Evolutionary conservation across 92 coral and sea anemone genomes (phyloP), one percentile per base, ranked within the genome.

Genomic region (Anthopleura xanthogrammica): DNA sequence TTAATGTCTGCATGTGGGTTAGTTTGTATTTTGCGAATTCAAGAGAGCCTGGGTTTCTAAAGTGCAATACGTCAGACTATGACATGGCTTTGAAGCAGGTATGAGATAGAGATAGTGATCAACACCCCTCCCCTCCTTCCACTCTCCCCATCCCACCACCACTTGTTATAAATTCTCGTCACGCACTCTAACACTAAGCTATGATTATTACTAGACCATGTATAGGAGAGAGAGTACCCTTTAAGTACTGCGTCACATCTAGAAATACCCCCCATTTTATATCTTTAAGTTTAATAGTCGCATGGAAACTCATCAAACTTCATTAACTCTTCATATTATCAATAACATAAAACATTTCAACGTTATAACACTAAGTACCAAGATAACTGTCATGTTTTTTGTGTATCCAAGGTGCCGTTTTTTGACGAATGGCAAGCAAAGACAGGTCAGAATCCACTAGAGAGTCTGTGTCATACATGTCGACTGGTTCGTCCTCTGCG

Each of bases 401-500:
- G 16, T 62, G 2, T 62, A 73, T 80, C 62, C 14, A 41, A 93
- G 98, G 98, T 93, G 36, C 93, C 91, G 8, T 88, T 89, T 54
- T 93, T 77, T 78, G 98, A 94, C 57, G 99, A 94, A 80, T 96
- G 98, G 99, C 90, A 94, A 80, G 92, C 88, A 17, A 92, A 88
- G 84, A 90, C 93, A 9, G 99, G 97, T 24, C 86, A 88, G 79
- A 95, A 95, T 66, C 98, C 99, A 7, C 79, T 96, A 80, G 98
- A 96, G 73, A 88, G 89, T 64, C 88, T 96, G 60, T 96, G 99
- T 73, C 99, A 96, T 88, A 94, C 99, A 7, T 96, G 99, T 89
- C 92, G 99, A 66, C 90, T 96, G 86, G 98, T 96, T 77, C 91
- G 98, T 74, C 99, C 99, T 46, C 84, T 91, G 52, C 97, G 99